These are phyloP conservation scores for Heliconius hewitsoni DNA, from an alignment of 1,140 invertebrate genomes.

Conservation along the genomic window DNA sequence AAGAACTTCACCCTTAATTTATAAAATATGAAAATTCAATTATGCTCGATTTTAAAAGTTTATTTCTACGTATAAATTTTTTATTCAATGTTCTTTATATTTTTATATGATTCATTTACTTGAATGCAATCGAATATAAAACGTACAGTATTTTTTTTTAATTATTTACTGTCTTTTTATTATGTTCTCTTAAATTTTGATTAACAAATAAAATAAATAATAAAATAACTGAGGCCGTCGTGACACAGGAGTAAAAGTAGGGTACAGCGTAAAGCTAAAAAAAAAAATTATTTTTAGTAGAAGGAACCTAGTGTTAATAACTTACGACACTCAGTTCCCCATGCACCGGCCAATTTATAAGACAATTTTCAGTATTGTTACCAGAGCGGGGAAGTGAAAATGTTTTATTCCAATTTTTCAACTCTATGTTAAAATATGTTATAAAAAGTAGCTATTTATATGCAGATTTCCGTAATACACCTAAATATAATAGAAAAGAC, in stretches of 20 bases:
- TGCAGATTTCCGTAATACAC: not conserved
- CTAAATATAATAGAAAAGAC: constrained; percentile 3
- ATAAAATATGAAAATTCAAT: constrained; percentile 9
- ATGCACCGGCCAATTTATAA: too few relatives aligned
- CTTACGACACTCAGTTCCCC: too few relatives aligned
- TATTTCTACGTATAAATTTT: not conserved
- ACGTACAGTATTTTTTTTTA: too few relatives aligned
- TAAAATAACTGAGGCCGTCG: too few relatives aligned
- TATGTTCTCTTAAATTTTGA: too few relatives aligned
- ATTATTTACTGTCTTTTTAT: too few relatives aligned
- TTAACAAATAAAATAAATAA: too few relatives aligned
- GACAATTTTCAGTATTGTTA: too few relatives aligned
- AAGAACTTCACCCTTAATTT: not conserved
- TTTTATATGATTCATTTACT: not conserved
- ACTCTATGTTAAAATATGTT: not conserved
- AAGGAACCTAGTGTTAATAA: too few relatives aligned
- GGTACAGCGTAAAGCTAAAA: too few relatives aligned
- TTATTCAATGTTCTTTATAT: not conserved
- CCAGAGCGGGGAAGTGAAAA: not conserved
- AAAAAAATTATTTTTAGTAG: too few relatives aligned
- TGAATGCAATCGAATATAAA: not conserved
- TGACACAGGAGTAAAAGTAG: too few relatives aligned
- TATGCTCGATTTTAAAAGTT: not conserved
- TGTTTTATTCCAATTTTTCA: not conserved
- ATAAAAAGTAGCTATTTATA: constrained; percentile 3